These are phyloP conservation scores for Pomatostomus ruficeps DNA, from an alignment of 2,113 vertebrate genomes.

Conservation along the genomic window DNA sequence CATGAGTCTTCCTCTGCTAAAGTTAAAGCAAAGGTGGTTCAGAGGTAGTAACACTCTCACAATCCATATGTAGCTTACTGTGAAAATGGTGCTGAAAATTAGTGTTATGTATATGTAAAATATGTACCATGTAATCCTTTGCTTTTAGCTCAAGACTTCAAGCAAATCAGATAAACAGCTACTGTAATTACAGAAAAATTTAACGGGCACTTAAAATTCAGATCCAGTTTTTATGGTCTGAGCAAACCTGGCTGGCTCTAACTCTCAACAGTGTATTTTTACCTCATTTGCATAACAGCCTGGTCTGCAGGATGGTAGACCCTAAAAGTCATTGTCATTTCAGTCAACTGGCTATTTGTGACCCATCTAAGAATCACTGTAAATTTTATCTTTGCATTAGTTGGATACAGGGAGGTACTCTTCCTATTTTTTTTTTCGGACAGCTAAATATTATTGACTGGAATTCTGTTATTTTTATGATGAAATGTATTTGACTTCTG, in stretches of 20 bases:
- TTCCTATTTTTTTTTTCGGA: background rate
- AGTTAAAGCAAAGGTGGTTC: background rate
- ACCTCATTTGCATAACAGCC: background rate
- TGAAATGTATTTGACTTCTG: background rate
- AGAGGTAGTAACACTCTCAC: background rate
- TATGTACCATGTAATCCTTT: background rate
- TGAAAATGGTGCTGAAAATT: background rate
- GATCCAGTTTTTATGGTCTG: background rate
- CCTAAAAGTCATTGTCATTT: background rate
- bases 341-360: background rate
- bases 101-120: background rate
- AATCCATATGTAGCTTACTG: background rate
- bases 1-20: background rate
- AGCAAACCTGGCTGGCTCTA: background rate
- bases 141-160: slow-evolving; percentile 10
- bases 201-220: slow-evolving; percentile 18
- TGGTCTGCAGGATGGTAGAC: background rate
- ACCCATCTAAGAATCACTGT: background rate
- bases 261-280: background rate
- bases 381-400: background rate
- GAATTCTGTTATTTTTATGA: background rate
- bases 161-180: slow-evolving; percentile 9
- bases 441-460: background rate
- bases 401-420: background rate
- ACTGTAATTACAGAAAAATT: background rate